Conservation (phyloP, 2,113 vertebrate species). For the Ictalurus furcatus region DNA sequence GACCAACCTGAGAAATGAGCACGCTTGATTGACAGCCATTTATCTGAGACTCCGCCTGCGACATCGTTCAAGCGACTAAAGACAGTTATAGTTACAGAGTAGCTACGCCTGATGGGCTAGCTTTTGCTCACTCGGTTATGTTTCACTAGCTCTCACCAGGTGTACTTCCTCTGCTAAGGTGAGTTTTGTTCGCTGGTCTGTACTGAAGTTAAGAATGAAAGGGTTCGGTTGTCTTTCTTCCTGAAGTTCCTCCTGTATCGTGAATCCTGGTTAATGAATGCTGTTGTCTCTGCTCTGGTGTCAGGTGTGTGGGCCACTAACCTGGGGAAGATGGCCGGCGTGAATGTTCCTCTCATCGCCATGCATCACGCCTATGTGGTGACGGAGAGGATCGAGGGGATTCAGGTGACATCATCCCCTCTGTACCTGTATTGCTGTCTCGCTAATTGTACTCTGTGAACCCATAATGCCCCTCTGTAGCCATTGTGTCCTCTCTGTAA, state of each 20-base stretch:
- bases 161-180: neutral
- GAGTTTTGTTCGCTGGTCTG: neutral
- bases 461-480: no score
- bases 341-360: conserved; percentile 87
- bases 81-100: neutral
- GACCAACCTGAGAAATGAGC: neutral
- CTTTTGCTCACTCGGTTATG: neutral
- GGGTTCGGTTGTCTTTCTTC: neutral
- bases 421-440: neutral
- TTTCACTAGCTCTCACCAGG: neutral
- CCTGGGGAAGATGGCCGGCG: conserved; percentile 88
- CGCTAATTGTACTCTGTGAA: no score
- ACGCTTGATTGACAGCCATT: neutral
- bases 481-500: no score
- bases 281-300: neutral
- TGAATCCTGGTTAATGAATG: neutral
- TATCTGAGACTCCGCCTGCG: neutral
- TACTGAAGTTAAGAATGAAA: no score
- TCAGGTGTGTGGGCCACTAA: conserved; percentile 88
- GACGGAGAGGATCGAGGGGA: conserved; percentile 93
- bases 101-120: neutral
- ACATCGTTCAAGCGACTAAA: neutral
- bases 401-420: conserved; percentile 77
- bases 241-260: neutral
- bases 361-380: conserved; percentile 97